Percentiles rank a stretch among this genome's conserved stretches.
These are phyloP conservation scores for Strigamia crassipes DNA, from an alignment of 2,888 invertebrate genomes.

Conservation along the genomic window DNA sequence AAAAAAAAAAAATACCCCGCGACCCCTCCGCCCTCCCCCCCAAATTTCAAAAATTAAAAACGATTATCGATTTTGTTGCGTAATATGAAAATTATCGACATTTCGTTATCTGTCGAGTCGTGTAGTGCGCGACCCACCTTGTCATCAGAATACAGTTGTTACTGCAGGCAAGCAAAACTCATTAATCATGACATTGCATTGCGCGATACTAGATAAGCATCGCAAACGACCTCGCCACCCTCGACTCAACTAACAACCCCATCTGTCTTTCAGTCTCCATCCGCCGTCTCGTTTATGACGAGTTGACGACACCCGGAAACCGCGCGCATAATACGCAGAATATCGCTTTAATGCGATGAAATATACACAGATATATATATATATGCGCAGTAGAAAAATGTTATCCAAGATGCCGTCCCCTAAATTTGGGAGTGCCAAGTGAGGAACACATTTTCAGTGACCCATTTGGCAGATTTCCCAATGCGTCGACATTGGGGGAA, in stretches of 20 bases:
- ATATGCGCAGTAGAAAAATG: no score
- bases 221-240: neutral
- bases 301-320: neutral
- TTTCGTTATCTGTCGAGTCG: neutral
- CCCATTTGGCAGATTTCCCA: neutral
- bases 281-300: neutral
- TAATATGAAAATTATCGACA: neutral
- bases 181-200: constrained; percentile 11
- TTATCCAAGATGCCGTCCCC: no score
- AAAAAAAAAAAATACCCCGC: no score
- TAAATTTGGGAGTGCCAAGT: neutral
- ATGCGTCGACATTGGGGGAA: neutral
- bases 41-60: no score
- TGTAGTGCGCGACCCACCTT: neutral
- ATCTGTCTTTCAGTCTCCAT: neutral
- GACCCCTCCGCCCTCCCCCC: no score
- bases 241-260: neutral
- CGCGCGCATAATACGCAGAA: neutral
- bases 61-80: no score
- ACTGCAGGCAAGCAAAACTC: neutral
- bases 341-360: neutral
- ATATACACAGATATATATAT: neutral
- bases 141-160: constrained; percentile 17
- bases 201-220: constrained; percentile 1
- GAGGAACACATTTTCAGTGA: neutral